Base-by-base conservation (phyloP, 2,797 vertebrate genomes). In the Pteronotus mesoamericanus region DNA sequence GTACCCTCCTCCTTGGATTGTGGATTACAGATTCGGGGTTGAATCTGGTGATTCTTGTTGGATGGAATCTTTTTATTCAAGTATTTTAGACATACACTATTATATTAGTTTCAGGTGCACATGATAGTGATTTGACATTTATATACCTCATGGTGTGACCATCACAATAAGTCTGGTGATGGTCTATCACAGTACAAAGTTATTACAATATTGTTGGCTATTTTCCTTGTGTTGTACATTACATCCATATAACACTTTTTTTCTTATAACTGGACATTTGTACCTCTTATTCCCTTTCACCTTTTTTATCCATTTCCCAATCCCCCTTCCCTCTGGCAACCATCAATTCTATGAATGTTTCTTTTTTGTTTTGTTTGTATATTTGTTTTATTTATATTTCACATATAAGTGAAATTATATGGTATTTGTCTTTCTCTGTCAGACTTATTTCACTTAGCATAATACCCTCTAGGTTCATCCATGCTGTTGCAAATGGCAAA, bases 1-100 rank as follows among this genome's bases (percentile, higher is more conserved):
- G 72, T 94, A 61, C 94, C 94, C 86, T 97, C 78, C 93, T 91
- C 55, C 46, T 64, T 9, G 75, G 29, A 86, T 57, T 92, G 83
- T 12, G 85, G 84, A 93, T 84, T 93, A 72, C 72, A 48, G 93
- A 66, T 93, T 51, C 5, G 3, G 24, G 57, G 18, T 18, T 61
- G n/a, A 86, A 42, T 32, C 64, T 74, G 46, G 21, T 37, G 37
- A 37, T 74, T 74, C 6, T 78, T 44, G 61, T 51, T 9, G 0
- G 64, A 9, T 66, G n/a, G 74, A 48, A 37, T 48, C 24, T 66
- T 78, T 78, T 61, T 22, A 48, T 37, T 37, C 61, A 84, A 61
- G 32, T 66, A 24, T 16, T 48, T 80, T 48, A 34, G 59, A 84
- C 61, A 66, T 68, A 37, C 5, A 48, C 6, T 66, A 26, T 84